Evolutionary conservation across 1,140 invertebrate genomes (phyloP), one percentile per base, ranked within the genome.

Genomic region (Tetranychus cinnabarinus): DNA sequence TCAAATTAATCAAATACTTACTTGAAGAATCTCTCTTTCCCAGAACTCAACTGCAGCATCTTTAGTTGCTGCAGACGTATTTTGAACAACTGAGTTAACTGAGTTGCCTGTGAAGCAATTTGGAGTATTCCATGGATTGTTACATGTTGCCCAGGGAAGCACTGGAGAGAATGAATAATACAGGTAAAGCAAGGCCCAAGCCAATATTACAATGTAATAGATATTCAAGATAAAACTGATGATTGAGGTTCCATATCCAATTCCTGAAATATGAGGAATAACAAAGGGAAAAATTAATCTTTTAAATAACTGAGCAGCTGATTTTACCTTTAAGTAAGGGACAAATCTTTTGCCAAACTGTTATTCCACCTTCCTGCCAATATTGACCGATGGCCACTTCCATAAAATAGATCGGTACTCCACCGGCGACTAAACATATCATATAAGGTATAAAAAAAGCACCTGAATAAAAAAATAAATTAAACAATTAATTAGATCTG

Each of bases 331-430:
- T 82, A 67, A 86, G 82, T 37, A 87, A 75, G 1, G 85, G 85
- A 37, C 84, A 82, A 61, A 85, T 82, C 64, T 80, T 76, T 31
- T 48, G 13, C 83, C 84, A 88, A 50, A 83, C 77, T 15, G 82
- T 83, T 48, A 83, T 80, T 23, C 82, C 79, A 55, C 84, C 84
- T 69, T 80, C 78, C 67, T 83, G 81, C 47, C 82, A 81, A 65
- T 85, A 80, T 70, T 88, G 85, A 3, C 85, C 85, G 7, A 86
- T 71, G 0, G 81, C 77, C 4, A 86, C 77, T 71, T 88, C 85
- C 60, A 86, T 74, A 60, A 86, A 79, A 47, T 82, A 79, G 15
- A 84, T 74, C 0, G 85, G 85, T 47, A 85, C 73, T 2, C 83
- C 85, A 34, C 82, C 75, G 8, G 79, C 64, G 2, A 81, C 56